A percentile compares a stretch with the other conserved stretches of the same genome.
Evolutionary conservation across 2,797 vertebrate species (phyloP).

Genomic region (Menidia menidia): DNA sequence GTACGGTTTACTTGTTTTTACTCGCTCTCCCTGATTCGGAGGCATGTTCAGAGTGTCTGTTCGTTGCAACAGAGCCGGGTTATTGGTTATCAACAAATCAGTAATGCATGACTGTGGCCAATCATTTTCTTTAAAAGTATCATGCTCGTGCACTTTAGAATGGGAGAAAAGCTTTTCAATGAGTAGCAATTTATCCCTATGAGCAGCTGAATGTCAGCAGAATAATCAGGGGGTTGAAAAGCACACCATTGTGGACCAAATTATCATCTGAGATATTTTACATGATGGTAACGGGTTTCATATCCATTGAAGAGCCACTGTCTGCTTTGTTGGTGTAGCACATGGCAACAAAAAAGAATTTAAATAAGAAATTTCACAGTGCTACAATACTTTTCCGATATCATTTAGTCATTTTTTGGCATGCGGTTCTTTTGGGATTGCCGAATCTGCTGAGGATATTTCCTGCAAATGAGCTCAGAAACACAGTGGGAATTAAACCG

Average conservation of each 20-base stretch:
- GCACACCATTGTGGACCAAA: neutral
- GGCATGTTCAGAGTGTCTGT: neutral
- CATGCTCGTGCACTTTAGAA: neutral
- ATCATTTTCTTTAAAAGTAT: constrained; percentile 8
- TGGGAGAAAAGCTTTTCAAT: neutral
- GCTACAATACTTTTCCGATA: neutral
- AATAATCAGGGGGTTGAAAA: neutral
- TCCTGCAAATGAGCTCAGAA: neutral
- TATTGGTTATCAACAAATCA: neutral
- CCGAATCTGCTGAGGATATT: neutral
- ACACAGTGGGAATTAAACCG: neutral
- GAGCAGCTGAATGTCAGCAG: neutral
- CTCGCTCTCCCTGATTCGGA: too few relatives aligned
- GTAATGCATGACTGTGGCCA: neutral
- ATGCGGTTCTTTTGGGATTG: neutral
- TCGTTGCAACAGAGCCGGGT: neutral
- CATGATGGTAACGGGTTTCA: neutral
- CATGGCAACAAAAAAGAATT: neutral
- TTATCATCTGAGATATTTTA: neutral
- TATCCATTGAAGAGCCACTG: neutral
- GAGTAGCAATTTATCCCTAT: neutral
- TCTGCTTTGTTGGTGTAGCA: neutral
- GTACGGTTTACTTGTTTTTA: too few relatives aligned
- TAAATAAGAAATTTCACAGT: neutral
- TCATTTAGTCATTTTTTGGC: neutral